A percentile compares a stretch with the other conserved stretches of the same genome.
Conservation (phyloP, 53 echinoderm and acorn worm genomes). For the Arbacia lixula region DNA sequence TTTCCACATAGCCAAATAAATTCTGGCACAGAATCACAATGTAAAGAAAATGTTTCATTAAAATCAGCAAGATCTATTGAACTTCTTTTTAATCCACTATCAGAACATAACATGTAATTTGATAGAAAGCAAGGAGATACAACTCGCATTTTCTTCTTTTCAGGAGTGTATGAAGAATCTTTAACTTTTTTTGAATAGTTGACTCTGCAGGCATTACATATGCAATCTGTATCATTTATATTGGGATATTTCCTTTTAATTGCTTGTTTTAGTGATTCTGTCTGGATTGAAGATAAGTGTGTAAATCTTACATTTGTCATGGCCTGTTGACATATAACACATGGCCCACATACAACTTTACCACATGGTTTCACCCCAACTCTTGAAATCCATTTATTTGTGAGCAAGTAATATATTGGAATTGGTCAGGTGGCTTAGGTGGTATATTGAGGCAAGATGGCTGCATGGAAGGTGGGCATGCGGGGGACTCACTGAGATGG, state of each 20-base stretch:
- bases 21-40: slow-evolving; percentile 1
- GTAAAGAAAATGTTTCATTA: slow-evolving; percentile 20
- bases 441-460: too few species aligned
- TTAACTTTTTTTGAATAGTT: slow-evolving; percentile 25
- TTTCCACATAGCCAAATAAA: slow-evolving; percentile 1
- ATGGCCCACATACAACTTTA: slow-evolving; percentile 19
- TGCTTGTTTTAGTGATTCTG: not conserved
- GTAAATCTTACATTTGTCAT: not conserved
- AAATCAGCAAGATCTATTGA: not conserved
- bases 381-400: slow-evolving; percentile 6
- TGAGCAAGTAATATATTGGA: slow-evolving; percentile 2
- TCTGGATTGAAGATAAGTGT: slow-evolving; percentile 2
- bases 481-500: too few species aligned
- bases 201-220: slow-evolving; percentile 20
- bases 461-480: too few species aligned
- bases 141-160: slow-evolving; percentile 16
- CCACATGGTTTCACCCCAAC: slow-evolving; percentile 37
- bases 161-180: slow-evolving; percentile 18
- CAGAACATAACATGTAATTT: slow-evolving; percentile 26
- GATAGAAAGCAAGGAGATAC: slow-evolving; percentile 5
- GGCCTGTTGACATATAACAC: not conserved
- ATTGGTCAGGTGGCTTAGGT: not conserved
- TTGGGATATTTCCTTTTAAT: slow-evolving; percentile 3
- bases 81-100: not conserved
- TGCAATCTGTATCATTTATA: slow-evolving; percentile 18